Base-by-base conservation (phyloP, 2,797 vertebrate species). In the Eulemur albifrons region DNA sequence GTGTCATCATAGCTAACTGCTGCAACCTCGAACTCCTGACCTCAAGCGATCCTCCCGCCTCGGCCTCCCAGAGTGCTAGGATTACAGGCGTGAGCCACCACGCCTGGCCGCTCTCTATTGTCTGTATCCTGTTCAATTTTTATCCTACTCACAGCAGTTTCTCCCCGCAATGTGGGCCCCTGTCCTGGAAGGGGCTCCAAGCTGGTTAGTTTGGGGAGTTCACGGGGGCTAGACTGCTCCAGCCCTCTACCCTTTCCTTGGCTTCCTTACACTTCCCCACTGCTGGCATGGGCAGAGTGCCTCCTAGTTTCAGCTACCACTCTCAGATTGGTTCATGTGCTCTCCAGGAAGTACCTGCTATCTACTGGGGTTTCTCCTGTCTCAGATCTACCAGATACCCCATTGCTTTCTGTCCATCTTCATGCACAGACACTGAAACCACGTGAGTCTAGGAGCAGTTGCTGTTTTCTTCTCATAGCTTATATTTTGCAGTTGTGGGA, bases 121-220 rank as follows among this genome's bases (percentile, higher is more conserved):
- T 82, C 45, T 25, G 1, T 54, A 30, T 76, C 30, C 18, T 83
- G 10, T 25, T 92, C 21, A n/a, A 27, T 65, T 95, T 77, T 90
- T 79, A 79, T 48, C 90, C 45, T 17, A n/a, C 13, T 76, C 7
- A 14, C 11, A 88, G 35, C 2, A 73, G 13, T 90, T 80, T 85
- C 35, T 59, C 7, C 59, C 2, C 43, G 2, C 5, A 0, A 9
- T n/a, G 25, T 43, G 13, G 13, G 1, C 35, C 9, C 5, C 6
- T 32, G 2, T 63, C 23, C 50, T 61, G 4, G 59, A 77, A 79
- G 23, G 9, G 4, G 4, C 83, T 4, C 7, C 25, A 23, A 67
- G 21, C 1, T 50, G 32, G 27, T 54, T 77, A 80, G 25, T 76
- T 30, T 94, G 1, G 2, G 32, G 11, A 57, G 43, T 61, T 69